Conservation (phyloP, 2,797 vertebrate species). For the Platalea minor region DNA sequence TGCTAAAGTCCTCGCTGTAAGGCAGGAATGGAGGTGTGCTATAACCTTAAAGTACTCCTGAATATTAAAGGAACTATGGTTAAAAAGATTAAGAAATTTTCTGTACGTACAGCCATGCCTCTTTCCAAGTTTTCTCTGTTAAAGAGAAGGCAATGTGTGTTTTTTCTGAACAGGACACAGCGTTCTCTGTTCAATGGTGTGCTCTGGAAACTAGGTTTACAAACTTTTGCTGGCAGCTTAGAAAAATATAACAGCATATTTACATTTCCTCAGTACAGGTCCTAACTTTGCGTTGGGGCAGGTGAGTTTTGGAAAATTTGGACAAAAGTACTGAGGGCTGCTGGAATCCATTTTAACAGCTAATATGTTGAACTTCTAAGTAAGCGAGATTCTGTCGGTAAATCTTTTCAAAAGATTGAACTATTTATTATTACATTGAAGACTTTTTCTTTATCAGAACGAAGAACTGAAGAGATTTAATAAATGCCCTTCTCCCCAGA, state of each 20-base stretch:
- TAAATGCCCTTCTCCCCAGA: slow-evolving; percentile 15
- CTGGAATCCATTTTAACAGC: slow-evolving; percentile 3
- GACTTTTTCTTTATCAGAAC: slow-evolving; percentile 3
- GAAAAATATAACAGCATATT: background rate
- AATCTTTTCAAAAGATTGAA: slow-evolving; percentile 11
- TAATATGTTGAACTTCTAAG: background rate
- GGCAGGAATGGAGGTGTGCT: background rate
- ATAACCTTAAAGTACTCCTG: background rate
- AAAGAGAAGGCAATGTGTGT: background rate
- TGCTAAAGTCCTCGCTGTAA: background rate
- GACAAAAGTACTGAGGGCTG: background rate
- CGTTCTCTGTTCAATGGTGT: background rate
- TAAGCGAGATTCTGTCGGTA: background rate
- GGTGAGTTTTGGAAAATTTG: background rate
- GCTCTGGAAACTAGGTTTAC: background rate
- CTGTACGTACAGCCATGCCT: background rate
- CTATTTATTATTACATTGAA: slow-evolving; percentile 27
- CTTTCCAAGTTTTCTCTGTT: background rate
- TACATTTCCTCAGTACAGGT: background rate
- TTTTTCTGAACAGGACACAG: background rate
- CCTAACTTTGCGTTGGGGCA: background rate
- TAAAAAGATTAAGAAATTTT: background rate
- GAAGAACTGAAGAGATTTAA: slow-evolving; percentile 22
- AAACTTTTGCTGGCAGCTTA: slow-evolving; percentile 24
- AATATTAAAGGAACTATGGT: background rate